Evolutionary conservation across 2,113 vertebrate species (phyloP), one percentile per base, ranked within the genome.

Genomic region (Cephalopholis sonnerati): DNA sequence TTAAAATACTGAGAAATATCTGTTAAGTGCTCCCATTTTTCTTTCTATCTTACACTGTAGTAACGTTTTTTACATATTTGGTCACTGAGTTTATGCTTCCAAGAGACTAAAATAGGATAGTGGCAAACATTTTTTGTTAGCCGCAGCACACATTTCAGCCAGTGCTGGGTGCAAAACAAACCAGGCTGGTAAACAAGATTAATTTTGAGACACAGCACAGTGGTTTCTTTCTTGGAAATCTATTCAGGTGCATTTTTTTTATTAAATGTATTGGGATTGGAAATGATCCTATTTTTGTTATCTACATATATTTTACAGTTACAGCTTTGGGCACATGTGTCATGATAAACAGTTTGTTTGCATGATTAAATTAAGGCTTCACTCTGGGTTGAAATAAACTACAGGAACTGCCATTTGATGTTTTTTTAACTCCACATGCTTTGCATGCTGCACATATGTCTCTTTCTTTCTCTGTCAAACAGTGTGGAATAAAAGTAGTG

Each of bases 51-150:
- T 32, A 24, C 20, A 54, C 16, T 36, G 53, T 17, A 39, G 39
- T 5, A 54, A 25, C 29, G 41, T 11, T 10, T 24, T 41, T 27
- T 25, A 13, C 6, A 57, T 16, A 2, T 27, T 44, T 58, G 9
- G 29, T 57, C 13, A 41, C 51, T 55, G 68, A n/a, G 4, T 57
- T n/a, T 15, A 71, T 11, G 16, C 39, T 54, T 70, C 29, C 3
- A 12, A 71, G 32, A 27, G 69, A 72, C 68, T 15, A 8, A 58
- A 25, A 27, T 57, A n/a, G 68, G n/a, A 58, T 27, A 24, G 68
- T 39, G 51, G 46, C 27, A 25, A 41, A 41, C 18, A 2, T 41
- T 41, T 25, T 54, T 70, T 70, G 32, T 3, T n/a, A 72, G 41
- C 41, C 41, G 2, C 36, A 18, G 27, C 29, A 54, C 11, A 36